A percentile compares a stretch with the other conserved stretches of the same genome.
phyloP scores from a whole-genome alignment of 2,888 invertebrate genomes.

The Plebejus melissa region DNA sequence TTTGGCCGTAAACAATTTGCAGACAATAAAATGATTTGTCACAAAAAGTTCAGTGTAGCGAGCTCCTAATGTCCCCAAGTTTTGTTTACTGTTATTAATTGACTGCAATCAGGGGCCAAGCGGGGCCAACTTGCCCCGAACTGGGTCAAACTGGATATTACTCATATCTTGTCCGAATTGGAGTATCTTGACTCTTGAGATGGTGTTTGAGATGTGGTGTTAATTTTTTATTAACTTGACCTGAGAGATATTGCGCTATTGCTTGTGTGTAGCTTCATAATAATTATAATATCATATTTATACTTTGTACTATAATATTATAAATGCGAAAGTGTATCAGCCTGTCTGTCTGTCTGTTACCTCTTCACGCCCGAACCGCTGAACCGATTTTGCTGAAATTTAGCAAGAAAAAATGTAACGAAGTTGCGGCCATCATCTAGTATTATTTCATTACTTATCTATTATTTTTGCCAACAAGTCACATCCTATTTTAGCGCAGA shows the following conservation, averaged over 20 bases:
- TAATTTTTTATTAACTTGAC: background rate
- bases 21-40: conserved; percentile 7
- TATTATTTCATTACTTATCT: too few relatives aligned
- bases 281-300: background rate
- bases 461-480: too few relatives aligned
- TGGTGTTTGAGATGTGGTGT: background rate
- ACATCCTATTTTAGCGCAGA: too few relatives aligned
- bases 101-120: conserved; percentile 7
- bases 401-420: too few relatives aligned
- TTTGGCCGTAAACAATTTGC: background rate
- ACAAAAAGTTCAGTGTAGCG: background rate
- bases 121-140: background rate
- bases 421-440: too few relatives aligned
- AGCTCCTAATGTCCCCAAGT: background rate
- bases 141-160: conserved; percentile 10
- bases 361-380: too few relatives aligned
- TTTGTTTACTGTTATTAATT: conserved; percentile 18
- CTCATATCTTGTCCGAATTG: background rate
- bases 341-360: too few relatives aligned
- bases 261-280: background rate
- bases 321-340: too few relatives aligned
- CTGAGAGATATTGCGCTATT: background rate
- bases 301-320: too few relatives aligned
- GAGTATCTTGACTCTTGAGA: background rate
- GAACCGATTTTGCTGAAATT: too few relatives aligned